Base-by-base conservation (phyloP, 2,888 invertebrate species). In the Volucella bombylans region DNA sequence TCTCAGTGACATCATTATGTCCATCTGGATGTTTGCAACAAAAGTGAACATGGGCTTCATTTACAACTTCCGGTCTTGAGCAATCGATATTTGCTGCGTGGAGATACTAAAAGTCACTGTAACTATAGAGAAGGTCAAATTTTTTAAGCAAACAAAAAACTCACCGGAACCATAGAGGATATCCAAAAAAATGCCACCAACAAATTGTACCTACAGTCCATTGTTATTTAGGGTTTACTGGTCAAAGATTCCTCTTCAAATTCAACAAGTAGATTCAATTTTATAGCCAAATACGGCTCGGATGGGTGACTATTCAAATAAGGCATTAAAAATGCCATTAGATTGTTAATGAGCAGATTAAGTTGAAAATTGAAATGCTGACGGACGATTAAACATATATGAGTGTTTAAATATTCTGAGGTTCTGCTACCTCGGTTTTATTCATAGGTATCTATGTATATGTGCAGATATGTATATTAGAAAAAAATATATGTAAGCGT, bases 1-100 rank as follows among this genome's bases (percentile, higher is more conserved):
- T 61, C 8, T 87, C 89, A 0, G 89, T 49, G 9, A 90, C 31
- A 8, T 88, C 88, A 8, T 88, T 90, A 61, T 90, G 87, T 0
- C 88, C 89, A 39, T 90, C 89, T 3, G 89, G 89, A 86, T 90
- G 89, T 43, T 87, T 87, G 87, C 89, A 89, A 72, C 89, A 89
- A 4, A 78, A 80, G n/a, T 89, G 89, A 4, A 89, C 88, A n/a
- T 88, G 88, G 23, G 88, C 87, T 69, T 90, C 89, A 4, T 89
- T 88, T 4, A 90, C 69, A 8, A 71, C 15, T 3, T 87, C 88
- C 11, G 88, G 67, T 12, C 87, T 87, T 2, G 88, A 86, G 50
- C 89, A 89, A 47, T 89, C 89, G 11, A 90, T 87, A 38, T 87
- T 79, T 3, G 59, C 59, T 9, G 82, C 86, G 2, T 15, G 4